These are phyloP conservation scores for Zaprionus vittiger DNA, from an alignment of 1,140 invertebrate species.

Conservation along the genomic window DNA sequence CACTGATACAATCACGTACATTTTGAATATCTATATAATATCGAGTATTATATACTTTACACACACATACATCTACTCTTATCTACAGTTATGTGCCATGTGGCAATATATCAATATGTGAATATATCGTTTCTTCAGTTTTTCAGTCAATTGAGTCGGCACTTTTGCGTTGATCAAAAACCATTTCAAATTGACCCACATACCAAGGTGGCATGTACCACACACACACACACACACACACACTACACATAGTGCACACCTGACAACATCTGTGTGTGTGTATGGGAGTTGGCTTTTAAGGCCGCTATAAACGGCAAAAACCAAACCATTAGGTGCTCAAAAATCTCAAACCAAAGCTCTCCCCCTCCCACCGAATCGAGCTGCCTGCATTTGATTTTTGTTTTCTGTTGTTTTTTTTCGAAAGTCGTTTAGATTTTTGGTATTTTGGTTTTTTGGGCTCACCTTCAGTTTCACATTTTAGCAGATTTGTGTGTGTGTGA, in stretches of 20 bases:
- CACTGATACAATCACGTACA: not conserved
- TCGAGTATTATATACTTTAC: not conserved
- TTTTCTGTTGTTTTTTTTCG: conserved; percentile 47
- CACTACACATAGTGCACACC: not conserved
- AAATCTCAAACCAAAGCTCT: conserved; percentile 45
- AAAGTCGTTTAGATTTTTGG: conserved; percentile 65
- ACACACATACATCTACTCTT: not conserved
- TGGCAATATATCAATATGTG: conserved; percentile 15
- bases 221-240: conserved; percentile 51
- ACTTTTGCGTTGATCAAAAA: conserved; percentile 67
- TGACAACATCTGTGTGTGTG: conserved; percentile 58
- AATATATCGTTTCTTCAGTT: conserved; percentile 19
- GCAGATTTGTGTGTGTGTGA: not conserved
- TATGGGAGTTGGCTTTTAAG: conserved; percentile 58
- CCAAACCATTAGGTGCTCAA: conserved; percentile 50
- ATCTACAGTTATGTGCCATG: conserved; percentile 3
- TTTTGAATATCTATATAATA: not conserved
- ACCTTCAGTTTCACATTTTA: conserved; percentile 45
- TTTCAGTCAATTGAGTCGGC: conserved; percentile 39
- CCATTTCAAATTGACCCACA: conserved; percentile 77
- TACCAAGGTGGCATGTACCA: conserved; percentile 73
- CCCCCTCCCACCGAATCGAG: conserved; percentile 44
- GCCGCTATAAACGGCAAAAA: conserved; percentile 55
- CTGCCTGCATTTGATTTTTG: conserved; percentile 58
- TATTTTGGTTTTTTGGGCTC: conserved; percentile 36